These are phyloP conservation scores for Battus philenor DNA, from an alignment of 1,140 invertebrate species.

Conservation along the genomic window DNA sequence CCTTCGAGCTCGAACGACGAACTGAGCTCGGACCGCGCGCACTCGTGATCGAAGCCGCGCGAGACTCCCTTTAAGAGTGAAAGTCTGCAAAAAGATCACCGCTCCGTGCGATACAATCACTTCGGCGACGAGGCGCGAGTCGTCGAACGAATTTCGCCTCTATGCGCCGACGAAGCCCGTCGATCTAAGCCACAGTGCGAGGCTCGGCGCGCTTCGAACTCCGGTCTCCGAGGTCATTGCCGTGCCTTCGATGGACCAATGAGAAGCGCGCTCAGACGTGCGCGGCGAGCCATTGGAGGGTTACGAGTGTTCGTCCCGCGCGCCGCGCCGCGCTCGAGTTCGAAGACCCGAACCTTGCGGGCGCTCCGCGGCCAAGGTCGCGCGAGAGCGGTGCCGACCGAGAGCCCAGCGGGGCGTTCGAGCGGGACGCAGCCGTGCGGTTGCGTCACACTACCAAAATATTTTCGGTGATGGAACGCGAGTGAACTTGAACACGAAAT, in stretches of 20 bases:
- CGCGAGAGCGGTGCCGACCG: constrained; percentile 61
- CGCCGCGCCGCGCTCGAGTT: constrained; percentile 58
- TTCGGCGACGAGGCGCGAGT: constrained; percentile 34
- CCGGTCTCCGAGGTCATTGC: constrained; percentile 76
- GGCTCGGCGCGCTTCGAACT: constrained; percentile 74
- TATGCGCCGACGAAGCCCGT: constrained; percentile 51
- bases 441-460: constrained; percentile 74
- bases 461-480: constrained; percentile 74
- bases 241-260: constrained; percentile 67
- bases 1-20: constrained; percentile 69
- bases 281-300: constrained; percentile 63
- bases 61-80: constrained; percentile 72
- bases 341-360: constrained; percentile 76
- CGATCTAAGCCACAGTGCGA: constrained; percentile 53
- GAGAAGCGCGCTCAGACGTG: constrained; percentile 49
- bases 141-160: constrained; percentile 58
- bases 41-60: constrained; percentile 51
- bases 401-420: constrained; percentile 43
- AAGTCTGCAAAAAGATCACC: constrained; percentile 76
- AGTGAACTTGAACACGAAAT: constrained; percentile 74
- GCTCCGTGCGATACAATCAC: constrained; percentile 68
- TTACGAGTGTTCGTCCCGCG: constrained; percentile 38
- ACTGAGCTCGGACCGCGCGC: constrained; percentile 65
- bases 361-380: constrained; percentile 75
- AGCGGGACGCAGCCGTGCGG: constrained; percentile 55